Evolutionary conservation across 2,888 invertebrate species (phyloP).

Genomic region (Pachycephus smyrnensis): DNA sequence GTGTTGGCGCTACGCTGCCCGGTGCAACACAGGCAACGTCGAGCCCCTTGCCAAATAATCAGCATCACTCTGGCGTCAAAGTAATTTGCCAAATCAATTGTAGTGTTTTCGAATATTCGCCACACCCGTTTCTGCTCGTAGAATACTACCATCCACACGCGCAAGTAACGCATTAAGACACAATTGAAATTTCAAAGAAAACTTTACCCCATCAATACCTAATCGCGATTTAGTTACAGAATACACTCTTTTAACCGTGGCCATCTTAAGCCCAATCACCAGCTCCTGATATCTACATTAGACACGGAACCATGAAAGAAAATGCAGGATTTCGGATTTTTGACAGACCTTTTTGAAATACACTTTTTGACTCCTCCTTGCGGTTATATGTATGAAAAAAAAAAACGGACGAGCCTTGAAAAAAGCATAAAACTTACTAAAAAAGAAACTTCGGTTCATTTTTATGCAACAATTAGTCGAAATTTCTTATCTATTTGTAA

Average conservation of each 20-base stretch:
- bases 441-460: not conserved
- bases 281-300: not conserved
- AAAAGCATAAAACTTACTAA: too few relatives aligned
- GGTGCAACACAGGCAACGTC: slow-evolving; percentile 60
- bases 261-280: not conserved
- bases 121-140: not conserved
- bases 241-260: not conserved
- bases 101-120: not conserved
- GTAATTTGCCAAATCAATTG: not conserved
- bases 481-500: not conserved
- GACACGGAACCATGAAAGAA: not conserved
- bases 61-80: slow-evolving; percentile 51
- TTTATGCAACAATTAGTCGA: not conserved
- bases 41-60: slow-evolving; percentile 59
- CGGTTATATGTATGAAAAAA: too few relatives aligned
- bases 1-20: slow-evolving; percentile 43
- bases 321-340: not conserved
- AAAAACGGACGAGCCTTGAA: too few relatives aligned
- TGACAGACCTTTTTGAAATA: not conserved
- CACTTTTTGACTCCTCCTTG: too few relatives aligned
- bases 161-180: too few relatives aligned
- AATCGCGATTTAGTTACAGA: not conserved
- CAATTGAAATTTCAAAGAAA: not conserved
- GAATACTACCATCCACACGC: too few relatives aligned
- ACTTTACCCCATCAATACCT: too few relatives aligned